These are phyloP conservation scores for Sarcophaga variegata DNA, from an alignment of 2,888 invertebrate genomes.

Conservation along the genomic window DNA sequence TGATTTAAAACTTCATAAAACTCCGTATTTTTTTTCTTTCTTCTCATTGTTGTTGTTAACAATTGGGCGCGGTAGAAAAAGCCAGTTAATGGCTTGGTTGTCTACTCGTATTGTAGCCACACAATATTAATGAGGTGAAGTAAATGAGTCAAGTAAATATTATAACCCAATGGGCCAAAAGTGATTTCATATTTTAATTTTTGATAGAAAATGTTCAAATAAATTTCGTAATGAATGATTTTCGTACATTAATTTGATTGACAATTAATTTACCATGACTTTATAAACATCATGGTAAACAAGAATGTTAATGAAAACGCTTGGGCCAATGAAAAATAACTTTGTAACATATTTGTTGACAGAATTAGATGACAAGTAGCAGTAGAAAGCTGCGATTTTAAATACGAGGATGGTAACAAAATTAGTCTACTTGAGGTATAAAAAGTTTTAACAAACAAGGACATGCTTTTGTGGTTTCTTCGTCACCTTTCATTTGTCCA, in stretches of 20 bases:
- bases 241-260: constrained; percentile 5
- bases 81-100: constrained; percentile 47
- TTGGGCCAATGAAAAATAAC: background rate
- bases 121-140: constrained; percentile 60
- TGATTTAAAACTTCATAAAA: constrained; percentile 60
- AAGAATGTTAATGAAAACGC: background rate
- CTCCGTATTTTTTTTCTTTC: too few relatives aligned
- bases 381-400: too few relatives aligned
- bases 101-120: constrained; percentile 46
- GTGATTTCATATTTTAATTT: constrained; percentile 17
- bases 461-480: too few relatives aligned
- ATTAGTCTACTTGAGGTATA: too few relatives aligned
- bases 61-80: constrained; percentile 64
- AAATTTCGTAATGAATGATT: background rate
- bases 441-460: too few relatives aligned
- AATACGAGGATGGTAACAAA: too few relatives aligned
- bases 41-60: constrained; percentile 45
- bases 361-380: background rate
- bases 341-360: background rate
- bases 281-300: background rate
- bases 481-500: too few relatives aligned
- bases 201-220: background rate
- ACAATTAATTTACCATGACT: constrained; percentile 1
- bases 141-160: background rate
- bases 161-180: constrained; percentile 49